Base-by-base conservation (phyloP, 2,797 vertebrate species). In the Pipistrellus pipistrellus region DNA sequence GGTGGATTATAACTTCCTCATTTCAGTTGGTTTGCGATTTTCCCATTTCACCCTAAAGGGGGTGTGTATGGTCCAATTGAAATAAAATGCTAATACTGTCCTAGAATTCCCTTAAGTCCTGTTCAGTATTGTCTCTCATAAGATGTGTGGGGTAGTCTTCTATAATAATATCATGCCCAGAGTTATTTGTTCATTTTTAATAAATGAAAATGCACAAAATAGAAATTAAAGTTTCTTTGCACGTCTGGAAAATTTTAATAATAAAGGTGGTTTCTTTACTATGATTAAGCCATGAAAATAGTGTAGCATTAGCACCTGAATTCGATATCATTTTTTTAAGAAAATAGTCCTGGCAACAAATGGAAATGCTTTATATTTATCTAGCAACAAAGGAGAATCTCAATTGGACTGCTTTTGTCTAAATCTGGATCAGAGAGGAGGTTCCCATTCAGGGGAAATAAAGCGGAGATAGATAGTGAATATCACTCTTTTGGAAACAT, bases 201-300 rank as follows among this genome's bases (percentile, higher is more conserved):
- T 93, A 88, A 97, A 91, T 77, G 95, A 87, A 97, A 96, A 96
- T 96, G 91, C 91, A 69, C 89, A 89, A 95, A 95, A 93, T 96
- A 96, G 91, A 97, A 96, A 97, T 96, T 92, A 96, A 92, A 81
- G 68, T 94, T 94, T 96, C 95, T 97, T 96, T 93, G 88, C 96
- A 82, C 32, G 76, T 93, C 94, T 96, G 90, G 96, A 59, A 89
- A 82, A 71, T 97, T 97, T 97, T 93, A 95, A 32, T 75, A 82
- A 75, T 80, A 96, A 94, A 94, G 51, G 25, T 96, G 68, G 59
- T 96, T 97, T 94, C 57, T 88, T 96, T 96, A 93, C 91, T 97
- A 85, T 97, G 95, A 91, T 97, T 98, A 97, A 97, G 95, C 59
- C 96, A 90, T 96, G 76, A 88, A 97, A 96, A 96, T 71, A 95